These are phyloP conservation scores for Brachyhypopomus occidentalis DNA, from an alignment of 2,113 vertebrate species.

Conservation along the genomic window DNA sequence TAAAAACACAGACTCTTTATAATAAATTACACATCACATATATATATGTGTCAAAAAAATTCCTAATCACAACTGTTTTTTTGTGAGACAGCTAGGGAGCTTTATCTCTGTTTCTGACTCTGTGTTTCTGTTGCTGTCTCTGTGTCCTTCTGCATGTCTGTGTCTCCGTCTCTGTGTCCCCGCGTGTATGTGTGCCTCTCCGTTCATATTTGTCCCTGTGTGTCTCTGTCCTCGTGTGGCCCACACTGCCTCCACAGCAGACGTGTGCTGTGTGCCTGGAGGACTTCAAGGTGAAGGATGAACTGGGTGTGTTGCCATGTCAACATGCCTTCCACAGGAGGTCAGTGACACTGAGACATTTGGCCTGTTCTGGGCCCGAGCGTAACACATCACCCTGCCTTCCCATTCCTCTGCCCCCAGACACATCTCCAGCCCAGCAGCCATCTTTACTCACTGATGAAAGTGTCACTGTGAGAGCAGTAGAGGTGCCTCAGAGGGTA, in stretches of 20 bases:
- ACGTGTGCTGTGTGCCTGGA: constrained; percentile 91
- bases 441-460: too few relatives aligned
- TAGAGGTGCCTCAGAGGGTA: too few relatives aligned
- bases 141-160: neutral
- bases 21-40: neutral
- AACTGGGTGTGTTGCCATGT: constrained; percentile 90
- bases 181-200: constrained; percentile 10
- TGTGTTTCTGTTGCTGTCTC: neutral
- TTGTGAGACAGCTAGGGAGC: neutral
- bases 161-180: neutral
- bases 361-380: neutral
- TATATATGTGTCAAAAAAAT: neutral
- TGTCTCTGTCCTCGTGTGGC: constrained; percentile 33
- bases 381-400: neutral
- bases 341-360: constrained; percentile 68
- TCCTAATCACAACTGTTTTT: neutral
- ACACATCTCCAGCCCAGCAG: too few relatives aligned
- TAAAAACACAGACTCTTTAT: constrained; percentile 25
- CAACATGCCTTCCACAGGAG: constrained; percentile 90
- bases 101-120: neutral
- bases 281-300: constrained; percentile 89
- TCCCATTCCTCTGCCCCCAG: too few relatives aligned
- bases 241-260: constrained; percentile 73
- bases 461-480: too few relatives aligned
- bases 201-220: neutral